A percentile compares a stretch with the other conserved stretches of the same genome.
Conservation (phyloP, 1,140 invertebrate species). For the Anastatus disparis region DNA sequence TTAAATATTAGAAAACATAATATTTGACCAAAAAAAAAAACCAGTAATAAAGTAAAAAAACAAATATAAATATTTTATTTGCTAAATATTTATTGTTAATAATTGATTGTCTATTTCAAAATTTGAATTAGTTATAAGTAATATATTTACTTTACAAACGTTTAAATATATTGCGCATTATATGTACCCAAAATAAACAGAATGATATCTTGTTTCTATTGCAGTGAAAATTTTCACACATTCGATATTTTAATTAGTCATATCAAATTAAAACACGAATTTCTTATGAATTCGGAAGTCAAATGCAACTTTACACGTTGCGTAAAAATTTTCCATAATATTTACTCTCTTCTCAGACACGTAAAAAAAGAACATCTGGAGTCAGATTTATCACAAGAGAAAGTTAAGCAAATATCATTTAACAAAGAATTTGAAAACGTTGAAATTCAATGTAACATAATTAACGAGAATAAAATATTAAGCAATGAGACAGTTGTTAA, state of each 20-base stretch:
- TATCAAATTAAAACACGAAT: conserved; percentile 3
- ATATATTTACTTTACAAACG: not conserved
- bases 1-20: not conserved
- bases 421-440: no score
- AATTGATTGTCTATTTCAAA: not conserved
- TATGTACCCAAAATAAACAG: no score
- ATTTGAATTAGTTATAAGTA: not conserved
- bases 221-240: not conserved
- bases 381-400: no score
- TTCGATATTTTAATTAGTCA: not conserved
- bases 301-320: not conserved
- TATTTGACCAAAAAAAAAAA: not conserved
- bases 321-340: not conserved
- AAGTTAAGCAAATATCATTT: no score
- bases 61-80: not conserved
- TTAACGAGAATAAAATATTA: no score
- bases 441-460: not conserved
- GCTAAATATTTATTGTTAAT: not conserved
- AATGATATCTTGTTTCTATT: not conserved
- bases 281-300: not conserved
- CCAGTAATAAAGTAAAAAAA: not conserved
- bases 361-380: no score
- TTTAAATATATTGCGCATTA: not conserved
- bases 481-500: no score
- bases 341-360: not conserved